Evolutionary conservation across 1,140 invertebrate genomes (phyloP), one percentile per base, ranked within the genome.

Genomic region (Solenopsis invicta): DNA sequence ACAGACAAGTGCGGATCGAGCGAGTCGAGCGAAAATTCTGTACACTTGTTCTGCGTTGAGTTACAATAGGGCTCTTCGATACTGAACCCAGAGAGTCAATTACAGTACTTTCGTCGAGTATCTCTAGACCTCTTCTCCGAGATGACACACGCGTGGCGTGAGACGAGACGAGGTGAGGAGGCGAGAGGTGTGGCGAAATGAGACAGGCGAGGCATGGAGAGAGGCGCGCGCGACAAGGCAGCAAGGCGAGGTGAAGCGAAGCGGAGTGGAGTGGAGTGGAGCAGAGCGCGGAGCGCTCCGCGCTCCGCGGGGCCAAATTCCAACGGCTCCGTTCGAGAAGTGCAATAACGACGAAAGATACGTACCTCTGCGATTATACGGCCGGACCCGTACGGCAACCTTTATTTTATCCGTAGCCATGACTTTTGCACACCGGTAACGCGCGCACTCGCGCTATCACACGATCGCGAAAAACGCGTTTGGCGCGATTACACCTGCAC

Each of bases 281-380:
- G 62, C 41, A 4, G 41, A 41, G 41, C 41, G 41, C 45, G n/a
- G 8, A 34, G 34, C n/a, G n/a, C n/a, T n/a, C n/a, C n/a, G n/a
- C n/a, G n/a, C n/a, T n/a, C n/a, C n/a, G n/a, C 18, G 78, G 48
- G 59, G 62, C 41, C 4, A 8, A 41, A 8, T 8, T 41, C 41
- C 41, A 41, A 41, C 41, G 5, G 8, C 24, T 62, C 59, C 24
- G 5, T 62, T 62, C 29, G 76, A 56, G 10, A 21, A 56, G 54
- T 8, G n/a, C 8, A 56, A n/a, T n/a, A 21, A 10, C 54, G 9
- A 21, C 8, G 54, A 56, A 5, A 37, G 12, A 34, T 72, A 96
- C 97, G 96, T 96, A 99, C 99, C 99, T 97, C 99, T 96, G 92
- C 98, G 97, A 96, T 99, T 99, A 96, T 99, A 98, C 94, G 99